phyloP scores from a whole-genome alignment of 2,888 invertebrate genomes.

The Ctena decussata region DNA sequence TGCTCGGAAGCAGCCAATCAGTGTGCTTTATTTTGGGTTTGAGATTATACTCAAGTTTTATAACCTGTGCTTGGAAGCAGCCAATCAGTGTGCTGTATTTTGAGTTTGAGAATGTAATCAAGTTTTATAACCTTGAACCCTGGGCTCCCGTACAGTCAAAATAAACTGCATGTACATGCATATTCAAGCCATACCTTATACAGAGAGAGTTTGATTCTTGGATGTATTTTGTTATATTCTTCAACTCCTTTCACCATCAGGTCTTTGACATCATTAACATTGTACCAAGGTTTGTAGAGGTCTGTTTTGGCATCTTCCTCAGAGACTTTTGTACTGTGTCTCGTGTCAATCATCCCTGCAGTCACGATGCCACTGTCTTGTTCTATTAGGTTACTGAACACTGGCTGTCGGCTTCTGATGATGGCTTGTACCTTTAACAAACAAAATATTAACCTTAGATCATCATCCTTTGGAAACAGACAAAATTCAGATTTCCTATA shows the following conservation, averaged over 20 bases:
- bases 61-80: too few relatives aligned
- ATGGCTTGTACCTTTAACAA: conserved; percentile 82
- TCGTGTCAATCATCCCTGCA: conserved; percentile 82
- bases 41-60: too few relatives aligned
- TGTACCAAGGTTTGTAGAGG: conserved; percentile 78
- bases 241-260: conserved; percentile 84
- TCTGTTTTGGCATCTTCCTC: conserved; percentile 84
- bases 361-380: conserved; percentile 86
- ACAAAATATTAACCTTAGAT: too few relatives aligned
- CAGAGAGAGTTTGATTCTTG: conserved; percentile 83
- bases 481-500: too few relatives aligned
- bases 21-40: too few relatives aligned
- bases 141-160: too few relatives aligned
- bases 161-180: too few relatives aligned
- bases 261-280: conserved; percentile 70
- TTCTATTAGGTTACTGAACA: conserved; percentile 85
- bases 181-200: conserved; percentile 84
- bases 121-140: too few relatives aligned
- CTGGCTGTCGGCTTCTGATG: conserved; percentile 77
- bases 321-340: conserved; percentile 76
- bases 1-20: too few relatives aligned
- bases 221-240: conserved; percentile 86
- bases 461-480: too few relatives aligned
- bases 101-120: too few relatives aligned
- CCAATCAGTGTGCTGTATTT: too few relatives aligned